Conservation (phyloP, 2,888 invertebrate genomes). For the Chironomus tentans region DNA sequence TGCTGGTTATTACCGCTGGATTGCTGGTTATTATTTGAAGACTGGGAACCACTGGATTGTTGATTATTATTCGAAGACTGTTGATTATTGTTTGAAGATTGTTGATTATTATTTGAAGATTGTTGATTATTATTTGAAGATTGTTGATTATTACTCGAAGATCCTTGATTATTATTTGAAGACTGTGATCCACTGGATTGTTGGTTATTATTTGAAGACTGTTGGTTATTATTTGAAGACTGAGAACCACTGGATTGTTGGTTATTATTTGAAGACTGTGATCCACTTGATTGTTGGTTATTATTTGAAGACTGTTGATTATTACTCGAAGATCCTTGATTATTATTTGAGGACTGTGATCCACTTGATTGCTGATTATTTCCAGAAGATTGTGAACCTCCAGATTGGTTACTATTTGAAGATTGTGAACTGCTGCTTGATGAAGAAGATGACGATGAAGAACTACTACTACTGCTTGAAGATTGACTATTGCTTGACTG, state of each 20-base stretch:
- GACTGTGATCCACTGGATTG: background rate
- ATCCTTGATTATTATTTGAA: slow-evolving; percentile 29
- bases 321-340: background rate
- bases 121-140: background rate
- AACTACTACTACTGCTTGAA: background rate
- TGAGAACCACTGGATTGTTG: no score
- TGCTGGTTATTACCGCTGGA: slow-evolving; percentile 25
- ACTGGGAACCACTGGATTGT: slow-evolving; percentile 18
- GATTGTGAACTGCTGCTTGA: background rate
- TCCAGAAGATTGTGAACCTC: background rate
- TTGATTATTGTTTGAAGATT: no score
- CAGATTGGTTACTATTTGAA: background rate
- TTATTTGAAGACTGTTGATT: slow-evolving; percentile 27
- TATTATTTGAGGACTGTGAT: background rate
- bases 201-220: background rate
- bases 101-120: background rate
- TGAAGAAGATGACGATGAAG: background rate
- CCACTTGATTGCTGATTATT: background rate
- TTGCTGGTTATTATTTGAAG: background rate
- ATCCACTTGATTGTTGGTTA: slow-evolving; percentile 27
- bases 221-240: no score
- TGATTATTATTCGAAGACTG: slow-evolving; percentile 29
- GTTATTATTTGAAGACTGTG: slow-evolving; percentile 2
- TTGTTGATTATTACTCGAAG: background rate
- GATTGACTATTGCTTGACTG: background rate